Evolutionary conservation across 2,797 vertebrate species (phyloP).

Genomic region (Menidia menidia): DNA sequence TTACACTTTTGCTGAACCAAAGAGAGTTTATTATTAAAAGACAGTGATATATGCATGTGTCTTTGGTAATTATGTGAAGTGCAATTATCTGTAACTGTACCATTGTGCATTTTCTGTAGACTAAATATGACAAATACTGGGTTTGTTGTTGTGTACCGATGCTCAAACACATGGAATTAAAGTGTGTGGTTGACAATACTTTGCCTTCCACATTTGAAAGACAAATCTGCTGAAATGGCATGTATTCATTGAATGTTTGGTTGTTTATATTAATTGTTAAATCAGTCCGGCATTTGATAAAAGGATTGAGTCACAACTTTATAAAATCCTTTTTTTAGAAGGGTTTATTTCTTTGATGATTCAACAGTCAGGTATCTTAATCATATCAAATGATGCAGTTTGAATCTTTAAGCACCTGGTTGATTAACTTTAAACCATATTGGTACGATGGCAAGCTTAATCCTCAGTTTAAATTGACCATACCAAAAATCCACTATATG

Average conservation of each 20-base stretch:
- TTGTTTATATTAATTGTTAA: background rate
- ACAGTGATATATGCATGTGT: background rate
- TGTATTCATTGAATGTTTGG: background rate
- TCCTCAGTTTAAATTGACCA: no score
- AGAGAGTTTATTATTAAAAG: constrained; percentile 14
- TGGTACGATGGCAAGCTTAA: no score
- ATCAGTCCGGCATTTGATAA: no score
- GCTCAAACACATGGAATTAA: constrained; percentile 47
- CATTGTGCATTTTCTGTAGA: background rate
- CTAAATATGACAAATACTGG: background rate
- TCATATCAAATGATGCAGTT: no score
- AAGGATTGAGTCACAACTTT: no score
- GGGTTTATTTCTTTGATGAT: no score
- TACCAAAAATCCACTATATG: no score
- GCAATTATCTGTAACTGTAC: background rate
- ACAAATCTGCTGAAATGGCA: background rate
- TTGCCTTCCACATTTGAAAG: background rate
- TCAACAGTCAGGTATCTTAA: no score
- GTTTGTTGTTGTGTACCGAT: background rate
- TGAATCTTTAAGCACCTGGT: no score
- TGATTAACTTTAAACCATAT: no score
- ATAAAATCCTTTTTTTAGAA: no score
- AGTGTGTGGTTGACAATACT: constrained; percentile 16
- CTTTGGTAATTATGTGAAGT: background rate
- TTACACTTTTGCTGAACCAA: constrained; percentile 30